phyloP scores from a whole-genome alignment of 2,113 vertebrate species.

The Poeciliopsis turrubarensis region DNA sequence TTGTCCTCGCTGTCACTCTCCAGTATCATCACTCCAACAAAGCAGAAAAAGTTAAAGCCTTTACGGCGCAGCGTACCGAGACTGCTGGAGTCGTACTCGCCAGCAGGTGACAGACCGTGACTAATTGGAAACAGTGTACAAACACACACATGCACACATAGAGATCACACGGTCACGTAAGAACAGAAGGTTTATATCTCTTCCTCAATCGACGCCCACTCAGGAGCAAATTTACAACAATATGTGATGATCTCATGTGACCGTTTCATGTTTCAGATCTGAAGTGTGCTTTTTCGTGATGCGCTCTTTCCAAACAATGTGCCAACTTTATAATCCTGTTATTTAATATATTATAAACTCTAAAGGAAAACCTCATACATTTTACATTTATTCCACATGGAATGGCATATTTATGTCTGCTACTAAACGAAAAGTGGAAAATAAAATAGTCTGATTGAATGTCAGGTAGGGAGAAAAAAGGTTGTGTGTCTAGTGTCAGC shows the following conservation, averaged over 20 bases:
- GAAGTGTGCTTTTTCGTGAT: conserved; percentile 48
- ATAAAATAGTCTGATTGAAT: no score
- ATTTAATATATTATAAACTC: background rate
- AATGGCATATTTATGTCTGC: no score
- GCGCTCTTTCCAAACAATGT: conserved; percentile 58
- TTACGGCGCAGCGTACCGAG: conserved; percentile 50
- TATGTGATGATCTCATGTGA: conserved; percentile 49
- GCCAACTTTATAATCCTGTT: conserved; percentile 55
- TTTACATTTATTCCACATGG: no score
- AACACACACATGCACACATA: conserved; percentile 3
- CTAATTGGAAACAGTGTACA: conserved; percentile 41
- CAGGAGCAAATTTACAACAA: conserved; percentile 33
- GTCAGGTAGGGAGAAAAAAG: no score
- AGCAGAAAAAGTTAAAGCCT: conserved; percentile 64
- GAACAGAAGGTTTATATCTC: conserved; percentile 18
- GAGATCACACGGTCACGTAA: conserved; percentile 33
- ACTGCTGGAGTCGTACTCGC: conserved; percentile 41
- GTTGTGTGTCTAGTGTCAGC: no score
- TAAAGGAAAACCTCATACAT: no score
- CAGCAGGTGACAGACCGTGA: conserved; percentile 54
- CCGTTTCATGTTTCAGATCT: conserved; percentile 38
- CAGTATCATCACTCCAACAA: conserved; percentile 58
- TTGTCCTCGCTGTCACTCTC: conserved; percentile 61
- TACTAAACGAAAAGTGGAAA: no score
- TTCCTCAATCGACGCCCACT: background rate